Evolutionary conservation across 2,113 vertebrate species (phyloP).

Genomic region (Leiothrix lutea): DNA sequence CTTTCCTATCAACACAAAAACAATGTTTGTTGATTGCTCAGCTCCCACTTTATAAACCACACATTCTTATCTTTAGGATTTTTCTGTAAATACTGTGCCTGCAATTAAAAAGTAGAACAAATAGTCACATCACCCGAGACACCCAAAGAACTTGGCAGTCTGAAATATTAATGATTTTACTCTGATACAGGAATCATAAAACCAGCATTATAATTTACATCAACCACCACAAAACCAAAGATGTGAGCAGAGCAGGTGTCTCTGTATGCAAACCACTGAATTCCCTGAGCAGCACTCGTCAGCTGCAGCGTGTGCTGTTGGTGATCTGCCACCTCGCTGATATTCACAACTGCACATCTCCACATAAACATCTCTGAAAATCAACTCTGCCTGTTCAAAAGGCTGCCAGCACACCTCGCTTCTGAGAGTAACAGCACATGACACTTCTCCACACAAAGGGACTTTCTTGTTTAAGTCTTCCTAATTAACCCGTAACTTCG

Average conservation of each 20-base stretch:
- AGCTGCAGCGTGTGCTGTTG: not conserved
- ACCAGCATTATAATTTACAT: not conserved
- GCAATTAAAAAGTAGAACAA: not conserved
- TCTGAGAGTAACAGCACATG: not conserved
- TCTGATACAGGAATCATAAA: not conserved
- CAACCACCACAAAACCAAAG: not conserved
- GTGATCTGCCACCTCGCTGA: not conserved
- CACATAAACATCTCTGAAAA: not conserved
- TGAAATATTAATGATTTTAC: not conserved
- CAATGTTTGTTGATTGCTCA: not conserved
- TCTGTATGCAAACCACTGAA: not conserved
- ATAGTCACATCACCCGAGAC: not conserved
- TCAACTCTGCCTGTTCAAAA: not conserved
- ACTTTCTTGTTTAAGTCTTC: slow-evolving; percentile 63
- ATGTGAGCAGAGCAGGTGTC: not conserved
- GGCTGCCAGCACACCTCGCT: slow-evolving; percentile 27
- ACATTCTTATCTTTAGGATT: not conserved
- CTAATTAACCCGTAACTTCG: slow-evolving; percentile 66
- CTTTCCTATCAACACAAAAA: slow-evolving; percentile 2
- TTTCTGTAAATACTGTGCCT: not conserved
- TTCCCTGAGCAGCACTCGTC: not conserved
- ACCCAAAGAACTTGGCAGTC: not conserved
- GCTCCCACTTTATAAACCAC: not conserved
- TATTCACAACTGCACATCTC: not conserved
- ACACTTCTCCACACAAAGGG: slow-evolving; percentile 45